phyloP scores from a whole-genome alignment of 2,888 invertebrate species.

The Cosmopolites sordidus region DNA sequence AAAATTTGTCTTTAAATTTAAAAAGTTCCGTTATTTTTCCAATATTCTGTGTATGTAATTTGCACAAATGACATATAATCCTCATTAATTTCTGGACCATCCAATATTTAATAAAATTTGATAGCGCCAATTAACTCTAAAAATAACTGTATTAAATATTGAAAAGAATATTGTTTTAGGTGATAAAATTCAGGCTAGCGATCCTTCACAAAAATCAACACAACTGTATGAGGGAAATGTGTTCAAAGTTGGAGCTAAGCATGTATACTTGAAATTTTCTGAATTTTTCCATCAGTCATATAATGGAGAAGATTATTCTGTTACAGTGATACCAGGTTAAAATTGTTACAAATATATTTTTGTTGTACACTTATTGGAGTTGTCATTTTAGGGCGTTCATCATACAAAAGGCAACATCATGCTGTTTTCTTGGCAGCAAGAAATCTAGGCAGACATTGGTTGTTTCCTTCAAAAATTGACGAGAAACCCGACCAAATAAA shows the following conservation, averaged over 20 bases:
- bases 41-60: too few relatives aligned
- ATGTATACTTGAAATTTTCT: slow-evolving; percentile 74
- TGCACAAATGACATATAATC: too few relatives aligned
- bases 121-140: too few relatives aligned
- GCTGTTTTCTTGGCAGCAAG: slow-evolving; percentile 61
- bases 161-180: too few relatives aligned
- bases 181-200: slow-evolving; percentile 58
- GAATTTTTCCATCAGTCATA: slow-evolving; percentile 69
- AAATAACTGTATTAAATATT: too few relatives aligned
- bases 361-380: too few relatives aligned
- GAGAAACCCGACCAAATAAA: slow-evolving; percentile 51
- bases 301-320: slow-evolving; percentile 69
- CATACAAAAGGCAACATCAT: slow-evolving; percentile 68
- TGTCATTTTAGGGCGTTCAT: slow-evolving; percentile 52
- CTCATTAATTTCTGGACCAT: too few relatives aligned
- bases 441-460: slow-evolving; percentile 60
- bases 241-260: slow-evolving; percentile 61
- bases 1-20: too few relatives aligned
- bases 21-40: too few relatives aligned
- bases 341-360: not conserved
- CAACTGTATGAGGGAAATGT: slow-evolving; percentile 64
- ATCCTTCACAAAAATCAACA: slow-evolving; percentile 50
- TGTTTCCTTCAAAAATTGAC: slow-evolving; percentile 64
- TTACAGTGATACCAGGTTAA: slow-evolving; percentile 60
- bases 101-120: too few relatives aligned